Percentiles rank a stretch among this genome's conserved stretches.
These are phyloP conservation scores for Sinotaia quadrata DNA, from an alignment of 2,888 invertebrate genomes.

Conservation along the genomic window DNA sequence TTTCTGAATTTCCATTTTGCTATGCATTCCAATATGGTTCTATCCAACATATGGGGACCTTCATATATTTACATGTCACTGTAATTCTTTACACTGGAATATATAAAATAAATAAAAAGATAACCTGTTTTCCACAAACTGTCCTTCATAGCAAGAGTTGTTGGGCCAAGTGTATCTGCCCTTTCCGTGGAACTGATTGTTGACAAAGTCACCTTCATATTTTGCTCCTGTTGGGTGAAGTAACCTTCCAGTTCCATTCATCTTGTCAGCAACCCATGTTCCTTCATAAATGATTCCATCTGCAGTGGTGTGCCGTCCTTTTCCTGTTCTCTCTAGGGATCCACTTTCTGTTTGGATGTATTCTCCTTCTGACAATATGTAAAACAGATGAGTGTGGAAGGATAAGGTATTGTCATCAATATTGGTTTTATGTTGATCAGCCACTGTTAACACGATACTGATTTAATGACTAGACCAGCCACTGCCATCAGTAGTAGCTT, in stretches of 20 bases:
- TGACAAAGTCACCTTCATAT: slow-evolving; percentile 68
- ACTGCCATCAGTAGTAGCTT: no score
- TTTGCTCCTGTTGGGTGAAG: slow-evolving; percentile 61
- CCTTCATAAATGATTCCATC: slow-evolving; percentile 67
- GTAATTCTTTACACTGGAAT: no score
- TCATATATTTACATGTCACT: no score
- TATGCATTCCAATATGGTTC: no score
- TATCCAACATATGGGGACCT: no score
- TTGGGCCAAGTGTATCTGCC: slow-evolving; percentile 71
- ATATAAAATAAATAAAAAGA: no score
- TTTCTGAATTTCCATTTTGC: no score
- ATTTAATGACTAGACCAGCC: no score
- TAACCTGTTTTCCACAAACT: slow-evolving; percentile 70
- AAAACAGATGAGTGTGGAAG: background rate
- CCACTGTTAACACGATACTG: no score
- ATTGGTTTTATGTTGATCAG: no score
- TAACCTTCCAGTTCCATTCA: slow-evolving; percentile 69
- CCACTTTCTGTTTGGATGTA: slow-evolving; percentile 59
- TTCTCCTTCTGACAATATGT: slow-evolving; percentile 61
- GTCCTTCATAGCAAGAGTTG: slow-evolving; percentile 67
- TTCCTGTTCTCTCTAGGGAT: slow-evolving; percentile 62
- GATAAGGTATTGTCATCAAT: no score
- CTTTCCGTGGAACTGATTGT: slow-evolving; percentile 69
- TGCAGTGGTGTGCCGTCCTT: slow-evolving; percentile 60
- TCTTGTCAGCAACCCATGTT: slow-evolving; percentile 66